These are phyloP conservation scores for Crioceris asparagi DNA, from an alignment of 2,888 invertebrate genomes.

Conservation along the genomic window DNA sequence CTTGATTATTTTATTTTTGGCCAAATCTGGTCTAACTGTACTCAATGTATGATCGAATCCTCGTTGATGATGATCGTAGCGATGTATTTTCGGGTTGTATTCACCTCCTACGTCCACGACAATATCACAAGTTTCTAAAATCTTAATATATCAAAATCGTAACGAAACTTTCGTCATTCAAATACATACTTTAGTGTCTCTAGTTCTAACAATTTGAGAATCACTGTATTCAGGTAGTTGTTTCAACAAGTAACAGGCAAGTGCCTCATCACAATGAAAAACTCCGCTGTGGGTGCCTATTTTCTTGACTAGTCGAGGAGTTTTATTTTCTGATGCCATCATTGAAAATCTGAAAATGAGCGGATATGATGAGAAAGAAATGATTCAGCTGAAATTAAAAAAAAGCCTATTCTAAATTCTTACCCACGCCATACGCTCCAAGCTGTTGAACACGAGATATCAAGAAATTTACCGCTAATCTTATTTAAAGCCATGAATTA, in stretches of 20 bases:
- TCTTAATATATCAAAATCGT: conserved; percentile 19
- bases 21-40: conserved; percentile 49
- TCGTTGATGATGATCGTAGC: conserved; percentile 94
- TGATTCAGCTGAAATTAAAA: background rate
- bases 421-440: conserved; percentile 1
- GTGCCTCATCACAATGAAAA: conserved; percentile 89
- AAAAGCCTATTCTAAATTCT: background rate
- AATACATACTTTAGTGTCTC: conserved; percentile 41
- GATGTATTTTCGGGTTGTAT: conserved; percentile 62
- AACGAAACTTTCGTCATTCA: background rate
- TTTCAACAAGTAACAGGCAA: conserved; percentile 89
- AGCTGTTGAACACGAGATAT: no score
- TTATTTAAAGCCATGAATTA: no score
- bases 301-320: conserved; percentile 30
- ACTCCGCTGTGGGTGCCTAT: conserved; percentile 73
- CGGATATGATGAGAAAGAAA: background rate
- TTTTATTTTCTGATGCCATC: conserved; percentile 33
- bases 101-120: conserved; percentile 90
- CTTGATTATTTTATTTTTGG: conserved; percentile 50
- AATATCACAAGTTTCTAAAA: conserved; percentile 75
- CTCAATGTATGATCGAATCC: conserved; percentile 59
- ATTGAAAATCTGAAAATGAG: conserved; percentile 27
- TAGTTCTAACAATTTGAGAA: conserved; percentile 65
- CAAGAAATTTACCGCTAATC: no score
- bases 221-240: conserved; percentile 67